These are phyloP conservation scores for Helicoverpa assulta DNA, from an alignment of 2,888 invertebrate species.

Conservation along the genomic window DNA sequence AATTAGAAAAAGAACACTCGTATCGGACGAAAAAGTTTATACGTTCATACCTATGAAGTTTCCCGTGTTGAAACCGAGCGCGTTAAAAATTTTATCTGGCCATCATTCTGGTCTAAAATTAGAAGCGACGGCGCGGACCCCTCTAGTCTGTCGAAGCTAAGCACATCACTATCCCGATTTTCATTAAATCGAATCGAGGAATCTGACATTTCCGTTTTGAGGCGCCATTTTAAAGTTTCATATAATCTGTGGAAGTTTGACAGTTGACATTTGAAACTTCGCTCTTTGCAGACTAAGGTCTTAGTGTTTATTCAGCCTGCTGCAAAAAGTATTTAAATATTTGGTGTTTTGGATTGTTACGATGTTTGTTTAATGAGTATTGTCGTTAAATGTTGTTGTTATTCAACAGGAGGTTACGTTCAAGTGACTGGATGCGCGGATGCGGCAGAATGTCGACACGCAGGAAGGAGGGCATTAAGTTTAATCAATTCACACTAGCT, in stretches of 20 bases:
- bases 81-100: constrained; percentile 61
- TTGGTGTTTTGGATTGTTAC: constrained; percentile 15
- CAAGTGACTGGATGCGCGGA: constrained; percentile 32
- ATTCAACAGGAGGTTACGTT: constrained; percentile 36
- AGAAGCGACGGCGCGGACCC: constrained; percentile 51
- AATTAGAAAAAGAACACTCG: constrained; percentile 50
- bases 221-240: constrained; percentile 15
- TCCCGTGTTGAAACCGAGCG: constrained; percentile 45
- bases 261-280: constrained; percentile 14
- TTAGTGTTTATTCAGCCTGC: background rate
- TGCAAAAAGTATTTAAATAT: constrained; percentile 2
- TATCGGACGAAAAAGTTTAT: constrained; percentile 47
- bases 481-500: constrained; percentile 27
- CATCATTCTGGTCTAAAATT: constrained; percentile 61
- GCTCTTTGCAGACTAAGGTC: background rate
- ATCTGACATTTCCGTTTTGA: constrained; percentile 43
- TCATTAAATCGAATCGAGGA: constrained; percentile 51
- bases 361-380: constrained; percentile 31
- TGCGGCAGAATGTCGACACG: constrained; percentile 25
- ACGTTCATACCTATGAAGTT: constrained; percentile 52
- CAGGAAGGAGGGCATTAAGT: constrained; percentile 37
- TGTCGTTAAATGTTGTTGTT: constrained; percentile 36
- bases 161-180: constrained; percentile 58
- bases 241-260: constrained; percentile 38
- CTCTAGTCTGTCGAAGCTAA: constrained; percentile 51